These are phyloP conservation scores for Ophion costatus DNA, from an alignment of 2,888 invertebrate species.

Conservation along the genomic window DNA sequence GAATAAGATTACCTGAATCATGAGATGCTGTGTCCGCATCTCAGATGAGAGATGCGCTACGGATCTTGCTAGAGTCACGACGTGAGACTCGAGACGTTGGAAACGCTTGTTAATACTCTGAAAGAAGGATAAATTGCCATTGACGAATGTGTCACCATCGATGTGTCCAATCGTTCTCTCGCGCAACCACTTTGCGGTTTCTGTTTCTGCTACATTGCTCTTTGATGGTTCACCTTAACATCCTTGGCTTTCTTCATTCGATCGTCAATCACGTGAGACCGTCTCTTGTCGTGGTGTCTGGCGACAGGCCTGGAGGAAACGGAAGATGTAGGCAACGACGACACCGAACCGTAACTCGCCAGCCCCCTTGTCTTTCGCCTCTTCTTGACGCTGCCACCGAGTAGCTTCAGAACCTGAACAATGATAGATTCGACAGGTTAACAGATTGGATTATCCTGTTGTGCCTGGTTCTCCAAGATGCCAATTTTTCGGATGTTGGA, in stretches of 20 bases:
- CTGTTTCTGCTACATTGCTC: neutral
- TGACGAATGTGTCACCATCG: neutral
- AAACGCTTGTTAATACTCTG: constrained; percentile 94
- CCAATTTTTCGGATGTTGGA: too few species aligned
- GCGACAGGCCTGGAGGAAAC: constrained; percentile 90
- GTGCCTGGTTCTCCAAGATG: neutral
- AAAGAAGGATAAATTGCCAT: constrained; percentile 41
- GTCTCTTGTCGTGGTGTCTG: constrained; percentile 87
- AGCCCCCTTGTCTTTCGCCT: constrained; percentile 81
- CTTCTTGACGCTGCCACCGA: constrained; percentile 86
- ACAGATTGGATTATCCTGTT: neutral
- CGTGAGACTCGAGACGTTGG: constrained; percentile 95
- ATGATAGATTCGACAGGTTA: constrained; percentile 9
- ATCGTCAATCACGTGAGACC: constrained; percentile 87
- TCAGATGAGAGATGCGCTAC: constrained; percentile 96
- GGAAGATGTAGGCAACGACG: constrained; percentile 92
- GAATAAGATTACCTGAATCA: constrained; percentile 86
- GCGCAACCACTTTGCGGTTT: neutral
- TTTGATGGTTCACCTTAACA: constrained; percentile 85
- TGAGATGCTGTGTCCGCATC: constrained; percentile 94
- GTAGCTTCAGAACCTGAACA: constrained; percentile 85
- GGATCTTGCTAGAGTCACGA: constrained; percentile 94
- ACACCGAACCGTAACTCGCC: constrained; percentile 90
- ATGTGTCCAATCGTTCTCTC: neutral
- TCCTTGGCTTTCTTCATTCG: constrained; percentile 89